phyloP scores from a whole-genome alignment of 2,797 vertebrate genomes.

The Craterocephalus amniculus region DNA sequence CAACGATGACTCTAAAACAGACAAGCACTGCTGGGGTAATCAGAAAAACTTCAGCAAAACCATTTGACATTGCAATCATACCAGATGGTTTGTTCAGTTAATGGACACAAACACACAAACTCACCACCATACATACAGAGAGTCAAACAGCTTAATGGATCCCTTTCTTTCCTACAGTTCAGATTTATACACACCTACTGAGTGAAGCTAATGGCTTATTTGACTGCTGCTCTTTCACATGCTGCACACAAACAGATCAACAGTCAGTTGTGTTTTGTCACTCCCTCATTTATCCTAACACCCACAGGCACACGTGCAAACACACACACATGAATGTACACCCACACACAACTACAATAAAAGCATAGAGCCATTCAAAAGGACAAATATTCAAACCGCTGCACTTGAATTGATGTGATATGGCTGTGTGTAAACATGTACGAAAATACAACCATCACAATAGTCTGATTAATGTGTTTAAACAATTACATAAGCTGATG shows the following conservation, averaged over 20 bases:
- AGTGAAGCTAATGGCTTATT: conserved; percentile 38
- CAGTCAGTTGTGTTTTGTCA: conserved; percentile 48
- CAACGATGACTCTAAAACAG: conserved; percentile 41
- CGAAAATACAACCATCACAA: conserved; percentile 31
- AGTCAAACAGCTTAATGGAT: conserved; percentile 59
- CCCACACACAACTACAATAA: conserved; percentile 1
- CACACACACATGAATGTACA: background rate
- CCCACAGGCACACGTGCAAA: conserved; percentile 20
- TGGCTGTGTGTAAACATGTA: conserved; percentile 22
- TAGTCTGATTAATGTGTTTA: conserved; percentile 26
- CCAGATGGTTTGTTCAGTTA: conserved; percentile 65
- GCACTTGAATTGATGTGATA: conserved; percentile 24
- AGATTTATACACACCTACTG: conserved; percentile 6
- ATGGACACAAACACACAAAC: conserved; percentile 37
- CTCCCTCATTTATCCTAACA: conserved; percentile 47
- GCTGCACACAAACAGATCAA: conserved; percentile 35
- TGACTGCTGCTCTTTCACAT: conserved; percentile 14
- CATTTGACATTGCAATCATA: conserved; percentile 57
- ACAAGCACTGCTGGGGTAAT: conserved; percentile 47
- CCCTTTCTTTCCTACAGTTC: conserved; percentile 30
- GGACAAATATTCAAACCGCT: conserved; percentile 30
- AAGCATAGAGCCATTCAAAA: conserved; percentile 40
- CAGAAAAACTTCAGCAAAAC: conserved; percentile 48
- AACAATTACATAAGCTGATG: conserved; percentile 18
- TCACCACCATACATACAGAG: conserved; percentile 1